Evolutionary conservation across 2,888 invertebrate species (phyloP), one percentile per base, ranked within the genome.

Genomic region (Polyploca ridens): DNA sequence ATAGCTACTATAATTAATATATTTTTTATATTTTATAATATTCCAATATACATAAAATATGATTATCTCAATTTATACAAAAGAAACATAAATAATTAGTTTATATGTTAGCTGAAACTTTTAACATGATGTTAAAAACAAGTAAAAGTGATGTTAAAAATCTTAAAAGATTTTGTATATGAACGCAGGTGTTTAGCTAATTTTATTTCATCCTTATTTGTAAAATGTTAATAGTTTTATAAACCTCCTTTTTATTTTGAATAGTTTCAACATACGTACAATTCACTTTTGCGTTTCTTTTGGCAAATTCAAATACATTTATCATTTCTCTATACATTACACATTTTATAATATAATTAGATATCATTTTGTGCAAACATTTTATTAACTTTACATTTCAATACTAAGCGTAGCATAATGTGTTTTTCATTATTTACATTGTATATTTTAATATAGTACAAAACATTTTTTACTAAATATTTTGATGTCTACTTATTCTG

Each of bases 391-490:
- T 76, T 82, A 78, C 75, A 77, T 73, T 79, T 75, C 76, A 76
- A 76, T 81, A 79, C 84, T 83, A 90, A 90, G 90, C 90, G 72
- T 85, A 88, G 87, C 86, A 73, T 78, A 77, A 76, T 78, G 88
- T 87, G 84, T 78, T 79, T 72, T 79, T 71, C 69, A 69, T 67
- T 68, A 71, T 72, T 75, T 76, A 78, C 70, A 69, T 19, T 73
- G 69, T 75, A 74, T 76, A 66, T 75, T 70, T 72, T 70, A 80
- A 76, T 84, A 84, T 87, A 82, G 83, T 91, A 91, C 88, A 91
- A 91, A 91, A 91, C 86, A 90, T 88, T 85, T 78, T 27, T 81
- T 77, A 75, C 84, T 86, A 86, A 83, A 88, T 84, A 86, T 87
- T 87, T 89, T 81, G 82, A 82, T 87, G 81, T 70, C 89, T 89